Evolutionary conservation across 2,797 vertebrate species (phyloP).

Genomic region (Argyrosomus regius): DNA sequence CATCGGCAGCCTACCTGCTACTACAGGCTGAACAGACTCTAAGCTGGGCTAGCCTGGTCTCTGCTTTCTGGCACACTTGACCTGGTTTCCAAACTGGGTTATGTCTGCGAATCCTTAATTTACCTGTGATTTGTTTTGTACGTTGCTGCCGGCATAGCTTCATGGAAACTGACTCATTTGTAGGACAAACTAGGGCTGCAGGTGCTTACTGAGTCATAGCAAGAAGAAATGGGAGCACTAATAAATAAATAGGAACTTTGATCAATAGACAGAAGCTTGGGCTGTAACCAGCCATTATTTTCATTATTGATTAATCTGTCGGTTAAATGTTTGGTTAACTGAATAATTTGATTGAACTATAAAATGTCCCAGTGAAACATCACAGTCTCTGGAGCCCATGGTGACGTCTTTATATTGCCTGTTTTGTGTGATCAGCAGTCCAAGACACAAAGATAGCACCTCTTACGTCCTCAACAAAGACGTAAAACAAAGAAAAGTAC

Average conservation of each 20-base stretch:
- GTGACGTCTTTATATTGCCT: background rate
- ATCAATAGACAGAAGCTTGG: slow-evolving; percentile 9
- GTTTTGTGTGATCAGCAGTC: background rate
- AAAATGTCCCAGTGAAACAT: background rate
- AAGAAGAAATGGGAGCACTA: slow-evolving; percentile 8
- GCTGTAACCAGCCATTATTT: background rate
- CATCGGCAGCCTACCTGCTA: slow-evolving; percentile 42
- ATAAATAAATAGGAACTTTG: slow-evolving; percentile 14
- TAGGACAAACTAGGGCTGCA: slow-evolving; percentile 4
- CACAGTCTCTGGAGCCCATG: background rate
- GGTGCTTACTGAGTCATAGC: slow-evolving; percentile 26
- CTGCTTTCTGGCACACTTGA: slow-evolving; percentile 18
- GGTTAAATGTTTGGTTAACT: background rate
- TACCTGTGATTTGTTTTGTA: slow-evolving; percentile 38
- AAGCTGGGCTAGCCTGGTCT: slow-evolving; percentile 10
- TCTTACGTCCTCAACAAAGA: background rate
- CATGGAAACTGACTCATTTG: slow-evolving; percentile 13
- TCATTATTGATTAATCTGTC: background rate
- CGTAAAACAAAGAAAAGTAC: background rate
- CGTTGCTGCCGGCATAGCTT: slow-evolving; percentile 5
- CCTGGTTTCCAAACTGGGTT: slow-evolving; percentile 39
- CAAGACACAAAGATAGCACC: background rate
- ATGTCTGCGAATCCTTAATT: slow-evolving; percentile 23
- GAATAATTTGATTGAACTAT: background rate
- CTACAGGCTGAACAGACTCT: slow-evolving; percentile 37